Base-by-base conservation (phyloP, 1,140 invertebrate genomes). In the Drosophila pruinosa region DNA sequence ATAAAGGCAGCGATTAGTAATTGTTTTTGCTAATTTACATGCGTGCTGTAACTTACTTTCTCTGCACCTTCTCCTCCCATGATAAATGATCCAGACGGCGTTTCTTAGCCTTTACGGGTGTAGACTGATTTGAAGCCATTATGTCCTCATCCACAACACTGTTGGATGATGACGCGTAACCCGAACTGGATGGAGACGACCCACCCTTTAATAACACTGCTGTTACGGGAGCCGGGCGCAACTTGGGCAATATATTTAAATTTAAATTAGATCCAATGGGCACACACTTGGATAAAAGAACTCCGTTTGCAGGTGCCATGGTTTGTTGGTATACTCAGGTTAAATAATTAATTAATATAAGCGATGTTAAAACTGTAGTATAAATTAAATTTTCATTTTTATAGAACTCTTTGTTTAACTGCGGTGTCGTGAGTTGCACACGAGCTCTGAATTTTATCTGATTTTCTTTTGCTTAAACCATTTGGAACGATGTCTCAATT, bases 61-160 rank as follows among this genome's bases (percentile, higher is more conserved):
- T 92, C 89, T 96, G 95, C 62, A 96, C 92, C 90, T 96, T 97
- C 91, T 97, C 95, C 89, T 97, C 96, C 94, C 95, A 96, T 21
- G 95, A 94, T 2, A 97, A 90, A 91, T 96, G 95, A 91, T 96
- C 95, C 62, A 97, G 91, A 14, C 95, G 92, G 31, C 95, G 92
- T 89, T 96, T 96, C 77, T 95, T 94, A 2, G 93, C 92, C 62
- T 93, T 91, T 2, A 71, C 54, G 6, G 72, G 47, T 21, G 63
- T 31, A 14, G 56, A 1, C 14, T 17, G 14, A 17, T 12, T 26
- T 8, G 21, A 26, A 3, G 48, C 48, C 65, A 75, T 19, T 7
- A 34, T 24, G 4, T 83, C 81, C 31, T 85, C 78, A 6, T 89
- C 78, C 17, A 34, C 54, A 17, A 68, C 67, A 15, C 48, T 73